Evolutionary conservation across 2,113 vertebrate species (phyloP).

Genomic region (Butorides virescens): DNA sequence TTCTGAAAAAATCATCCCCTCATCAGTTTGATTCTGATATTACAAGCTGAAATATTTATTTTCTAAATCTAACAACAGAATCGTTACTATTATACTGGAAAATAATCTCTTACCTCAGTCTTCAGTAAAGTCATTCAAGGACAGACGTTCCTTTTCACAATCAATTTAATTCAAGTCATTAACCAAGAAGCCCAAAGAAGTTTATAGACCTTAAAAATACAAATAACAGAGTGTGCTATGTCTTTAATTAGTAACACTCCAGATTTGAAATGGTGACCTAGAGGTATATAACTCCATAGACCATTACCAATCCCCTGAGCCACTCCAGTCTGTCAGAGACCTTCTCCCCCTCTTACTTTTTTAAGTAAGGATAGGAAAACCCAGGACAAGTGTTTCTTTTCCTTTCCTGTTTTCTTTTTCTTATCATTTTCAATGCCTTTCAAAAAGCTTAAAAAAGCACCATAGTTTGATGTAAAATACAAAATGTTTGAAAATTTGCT

Average conservation of each 20-base stretch:
- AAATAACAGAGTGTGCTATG: slow-evolving; percentile 52
- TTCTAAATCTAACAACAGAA: neutral
- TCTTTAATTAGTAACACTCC: slow-evolving; percentile 64
- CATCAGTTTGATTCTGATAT: neutral
- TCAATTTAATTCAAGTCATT: slow-evolving; percentile 68
- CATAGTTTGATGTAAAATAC: neutral
- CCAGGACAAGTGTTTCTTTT: neutral
- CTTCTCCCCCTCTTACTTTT: neutral
- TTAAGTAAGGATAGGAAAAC: slow-evolving; percentile 22
- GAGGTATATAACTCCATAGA: slow-evolving; percentile 24
- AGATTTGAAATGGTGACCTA: slow-evolving; percentile 56
- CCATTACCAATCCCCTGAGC: slow-evolving; percentile 43
- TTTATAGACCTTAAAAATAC: slow-evolving; percentile 70
- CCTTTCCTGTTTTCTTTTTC: neutral
- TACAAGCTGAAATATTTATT: neutral
- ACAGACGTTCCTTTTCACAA: slow-evolving; percentile 57
- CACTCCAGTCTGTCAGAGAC: neutral
- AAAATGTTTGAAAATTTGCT: neutral
- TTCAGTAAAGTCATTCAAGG: slow-evolving; percentile 53
- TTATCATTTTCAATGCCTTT: neutral
- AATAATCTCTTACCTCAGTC: neutral
- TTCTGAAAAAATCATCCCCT: neutral
- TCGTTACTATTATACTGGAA: neutral
- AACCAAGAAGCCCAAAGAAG: slow-evolving; percentile 62
- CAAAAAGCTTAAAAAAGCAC: neutral